Base-by-base conservation (phyloP, 2,113 vertebrate species). In the Hiodon alosoides region DNA sequence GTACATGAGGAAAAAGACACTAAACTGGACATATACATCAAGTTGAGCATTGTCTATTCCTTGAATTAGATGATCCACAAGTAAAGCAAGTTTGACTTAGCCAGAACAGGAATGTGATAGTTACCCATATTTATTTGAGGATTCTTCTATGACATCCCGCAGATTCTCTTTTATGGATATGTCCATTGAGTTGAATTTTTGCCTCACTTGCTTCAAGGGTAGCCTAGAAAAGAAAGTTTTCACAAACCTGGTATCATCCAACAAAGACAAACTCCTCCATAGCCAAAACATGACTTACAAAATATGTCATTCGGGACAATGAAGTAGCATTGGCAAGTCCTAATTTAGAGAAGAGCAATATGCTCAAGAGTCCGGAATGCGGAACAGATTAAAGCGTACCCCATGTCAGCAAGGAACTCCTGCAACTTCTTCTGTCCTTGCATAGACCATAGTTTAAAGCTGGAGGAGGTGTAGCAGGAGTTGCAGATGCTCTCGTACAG, bases 141-240 rank as follows among this genome's bases (percentile, higher is more conserved):
- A 97, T 82, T 99, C 95, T 76, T 99, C 97, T 52, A 99, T 95
- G 84, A 97, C 93, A 17, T 98, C 96, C 66, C 85, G 88, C 48
- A 99, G 87, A 81, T 99, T 99, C 86, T 97, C 97, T 87, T 99
- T 99, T 83, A 99, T 89, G 0, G 94, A 87, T 31, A 97, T 84
- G 68, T 99, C 97, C 97, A 99, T 99, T 50, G 94, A 96, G 76
- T 93, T 85, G 84, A 97, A 99, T 61, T 98, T 99, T 87, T 99
- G 97, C 65, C 93, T 93, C 70, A 95, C 97, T 87, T 99, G 95
- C 81, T 94, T 98, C 72, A 99, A 87, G 48, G 97, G 97, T 2
- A 99, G 90, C 50, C 96, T 99, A 77, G 31, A 16, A 67, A 11
- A 16, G 10, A 1, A 6, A 54, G n/a, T 54, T 67, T 10, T 73